Evolutionary conservation across 1,140 invertebrate genomes (phyloP).

Genomic region (Mactra quadrangularis): DNA sequence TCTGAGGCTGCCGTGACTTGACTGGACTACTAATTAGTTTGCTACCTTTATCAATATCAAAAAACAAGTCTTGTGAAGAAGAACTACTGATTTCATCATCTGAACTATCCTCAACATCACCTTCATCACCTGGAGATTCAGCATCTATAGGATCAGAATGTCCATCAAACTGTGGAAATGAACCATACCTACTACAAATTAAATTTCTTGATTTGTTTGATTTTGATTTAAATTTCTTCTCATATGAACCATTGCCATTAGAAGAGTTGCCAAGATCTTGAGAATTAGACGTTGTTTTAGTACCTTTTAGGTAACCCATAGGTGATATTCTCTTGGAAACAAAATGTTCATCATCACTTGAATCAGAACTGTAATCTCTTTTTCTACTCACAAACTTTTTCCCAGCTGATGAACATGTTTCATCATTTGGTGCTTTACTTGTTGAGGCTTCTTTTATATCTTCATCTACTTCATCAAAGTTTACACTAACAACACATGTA

Average conservation of each 20-base stretch:
- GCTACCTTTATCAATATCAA: neutral
- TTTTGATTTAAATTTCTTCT: neutral
- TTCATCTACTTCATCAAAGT: neutral
- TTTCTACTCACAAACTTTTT: neutral
- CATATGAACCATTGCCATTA: neutral
- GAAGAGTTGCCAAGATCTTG: neutral
- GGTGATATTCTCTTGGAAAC: neutral
- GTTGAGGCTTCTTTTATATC: no score
- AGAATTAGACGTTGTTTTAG: neutral
- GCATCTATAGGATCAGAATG: slow-evolving; percentile 7
- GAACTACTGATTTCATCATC: slow-evolving; percentile 29
- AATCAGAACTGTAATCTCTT: slow-evolving; percentile 1
- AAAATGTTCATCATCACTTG: slow-evolving; percentile 25
- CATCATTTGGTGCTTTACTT: no score
- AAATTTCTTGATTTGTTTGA: neutral
- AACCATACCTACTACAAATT: neutral
- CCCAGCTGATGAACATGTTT: slow-evolving; percentile 20
- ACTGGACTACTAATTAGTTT: neutral
- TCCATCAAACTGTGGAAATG: slow-evolving; percentile 6
- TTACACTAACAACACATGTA: neutral
- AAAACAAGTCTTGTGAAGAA: slow-evolving; percentile 46
- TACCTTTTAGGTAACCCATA: neutral
- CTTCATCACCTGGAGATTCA: slow-evolving; percentile 31
- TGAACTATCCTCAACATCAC: slow-evolving; percentile 42
- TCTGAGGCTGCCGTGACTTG: neutral